These are phyloP conservation scores for Aegotheles bennettii DNA, from an alignment of 2,113 vertebrate genomes.

Conservation along the genomic window DNA sequence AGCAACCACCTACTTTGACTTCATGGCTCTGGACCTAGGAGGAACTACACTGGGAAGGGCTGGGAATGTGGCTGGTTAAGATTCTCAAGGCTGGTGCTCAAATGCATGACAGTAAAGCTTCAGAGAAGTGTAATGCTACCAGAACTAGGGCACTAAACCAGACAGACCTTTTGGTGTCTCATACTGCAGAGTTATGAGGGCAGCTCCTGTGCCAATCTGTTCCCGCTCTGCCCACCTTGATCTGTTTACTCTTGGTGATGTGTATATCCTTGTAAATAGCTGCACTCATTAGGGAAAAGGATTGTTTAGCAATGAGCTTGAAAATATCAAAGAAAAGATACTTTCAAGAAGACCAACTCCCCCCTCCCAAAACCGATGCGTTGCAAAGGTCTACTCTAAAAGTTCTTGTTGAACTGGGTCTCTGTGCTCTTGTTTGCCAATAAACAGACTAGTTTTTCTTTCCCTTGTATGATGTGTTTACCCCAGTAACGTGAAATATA, in stretches of 20 bases:
- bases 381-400: neutral
- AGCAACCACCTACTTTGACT: neutral
- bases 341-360: neutral
- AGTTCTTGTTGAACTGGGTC: neutral
- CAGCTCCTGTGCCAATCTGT: neutral
- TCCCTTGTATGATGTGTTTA: neutral
- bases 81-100: neutral
- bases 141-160: neutral
- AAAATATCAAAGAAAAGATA: neutral
- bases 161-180: neutral
- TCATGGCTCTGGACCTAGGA: neutral
- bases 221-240: neutral
- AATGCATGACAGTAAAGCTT: neutral
- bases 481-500: neutral
- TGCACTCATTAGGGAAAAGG: neutral
- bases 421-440: neutral
- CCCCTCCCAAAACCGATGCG: neutral
- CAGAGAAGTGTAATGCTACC: neutral
- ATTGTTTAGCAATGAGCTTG: neutral
- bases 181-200: neutral
- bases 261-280: neutral
- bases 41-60: neutral
- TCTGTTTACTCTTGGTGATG: neutral
- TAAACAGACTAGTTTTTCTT: neutral
- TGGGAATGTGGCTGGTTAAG: neutral